Base-by-base conservation (phyloP, 2,888 invertebrate species). In the Macaria notata region DNA sequence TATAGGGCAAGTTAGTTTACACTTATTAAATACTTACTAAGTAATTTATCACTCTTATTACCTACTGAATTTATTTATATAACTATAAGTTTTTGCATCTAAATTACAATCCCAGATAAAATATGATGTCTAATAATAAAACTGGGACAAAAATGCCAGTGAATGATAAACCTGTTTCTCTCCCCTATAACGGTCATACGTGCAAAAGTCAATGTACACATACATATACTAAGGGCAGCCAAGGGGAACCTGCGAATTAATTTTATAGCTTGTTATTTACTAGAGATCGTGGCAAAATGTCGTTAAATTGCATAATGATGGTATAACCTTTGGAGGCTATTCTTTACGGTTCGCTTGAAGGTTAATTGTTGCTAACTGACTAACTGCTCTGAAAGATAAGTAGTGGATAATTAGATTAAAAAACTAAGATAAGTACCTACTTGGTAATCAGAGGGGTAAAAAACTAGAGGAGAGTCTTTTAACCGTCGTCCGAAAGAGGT, bases 301-400 rank as follows among this genome's bases (percentile, higher is more conserved):
- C 42, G 30, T 57, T 46, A 48, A 41, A 45, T 39, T 9, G 41
- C 33, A 6, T 41, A 39, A 8, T 9, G 41, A 9, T 41, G 1
- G 4, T 9, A 0, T 49, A 31, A 57, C 57, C 57, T 57, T 57
- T 57, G 45, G 31, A 33, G 52, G 9, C 36, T 43, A 44, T 43
- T 51, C 41, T 48, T 57, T 45, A 52, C 41, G 51, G 51, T 48
- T 8, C 41, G 36, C n/a, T 44, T 33, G 46, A 57, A 57, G 53
- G 53, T 56, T 48, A 56, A 56, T 43, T 31, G 39, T 41, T 31
- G 46, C 36, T 30, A 53, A 33, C 53, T 19, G 47, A 47, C 19
- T 31, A 31, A 31, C 9, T 38, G 38, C 38, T 7, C 38, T 7
- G 8, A 38, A 38, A 7, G 38, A 38, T 38, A 38, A 38, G 38